phyloP scores from a whole-genome alignment of 2,113 vertebrate species.

The Thymallus thymallus region DNA sequence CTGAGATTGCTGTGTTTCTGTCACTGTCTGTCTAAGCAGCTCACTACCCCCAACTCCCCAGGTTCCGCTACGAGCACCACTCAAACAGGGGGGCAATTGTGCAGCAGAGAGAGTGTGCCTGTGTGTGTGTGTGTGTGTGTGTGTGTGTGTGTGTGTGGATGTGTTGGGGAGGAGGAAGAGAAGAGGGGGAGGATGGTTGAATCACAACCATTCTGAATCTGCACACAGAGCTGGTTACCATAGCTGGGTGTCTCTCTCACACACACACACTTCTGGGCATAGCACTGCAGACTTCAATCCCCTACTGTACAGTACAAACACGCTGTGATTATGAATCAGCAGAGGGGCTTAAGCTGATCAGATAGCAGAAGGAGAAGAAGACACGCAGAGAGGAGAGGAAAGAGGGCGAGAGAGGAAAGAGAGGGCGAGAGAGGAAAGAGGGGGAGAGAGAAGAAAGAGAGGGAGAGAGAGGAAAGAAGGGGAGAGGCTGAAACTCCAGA shows the following conservation, averaged over 20 bases:
- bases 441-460: constrained; percentile 9
- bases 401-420: neutral
- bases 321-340: constrained; percentile 43
- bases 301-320: constrained; percentile 44
- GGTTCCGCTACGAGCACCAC: constrained; percentile 53
- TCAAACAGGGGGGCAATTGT: constrained; percentile 68
- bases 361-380: neutral
- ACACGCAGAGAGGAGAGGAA: neutral
- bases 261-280: constrained; percentile 28
- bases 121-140: constrained; percentile 6
- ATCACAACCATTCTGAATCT: constrained; percentile 67
- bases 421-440: neutral
- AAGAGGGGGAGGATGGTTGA: constrained; percentile 32
- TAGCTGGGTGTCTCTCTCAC: constrained; percentile 39
- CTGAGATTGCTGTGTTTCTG: constrained; percentile 36
- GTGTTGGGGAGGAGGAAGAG: constrained; percentile 1
- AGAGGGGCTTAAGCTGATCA: constrained; percentile 9
- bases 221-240: constrained; percentile 65
- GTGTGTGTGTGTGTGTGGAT: constrained; percentile 6
- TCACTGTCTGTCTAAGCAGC: constrained; percentile 31
- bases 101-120: neutral
- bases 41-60: constrained; percentile 32
- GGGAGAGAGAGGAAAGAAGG: neutral
- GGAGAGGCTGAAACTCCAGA: constrained; percentile 1
- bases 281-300: constrained; percentile 52